phyloP scores from a whole-genome alignment of 2,113 vertebrate genomes.

The Ammodramus savannarum region DNA sequence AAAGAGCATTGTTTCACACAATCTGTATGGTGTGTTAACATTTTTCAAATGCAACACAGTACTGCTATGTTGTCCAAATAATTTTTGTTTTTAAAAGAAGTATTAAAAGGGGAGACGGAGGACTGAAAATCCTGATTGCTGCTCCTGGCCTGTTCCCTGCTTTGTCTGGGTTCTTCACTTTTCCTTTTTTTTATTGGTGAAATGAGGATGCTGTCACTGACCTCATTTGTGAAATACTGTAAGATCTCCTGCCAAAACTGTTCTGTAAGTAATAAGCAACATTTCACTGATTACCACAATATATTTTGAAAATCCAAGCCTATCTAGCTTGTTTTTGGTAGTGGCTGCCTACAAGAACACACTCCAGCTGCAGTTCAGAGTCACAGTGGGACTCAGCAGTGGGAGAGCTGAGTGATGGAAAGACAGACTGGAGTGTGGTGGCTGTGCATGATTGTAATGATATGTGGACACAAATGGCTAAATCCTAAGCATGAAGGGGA shows the following conservation, averaged over 20 bases:
- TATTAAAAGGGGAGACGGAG: not conserved
- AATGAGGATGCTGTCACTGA: not conserved
- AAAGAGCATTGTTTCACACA: not conserved
- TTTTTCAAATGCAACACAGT: not conserved
- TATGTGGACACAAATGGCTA: not conserved
- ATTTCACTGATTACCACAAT: not conserved
- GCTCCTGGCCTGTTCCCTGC: not conserved
- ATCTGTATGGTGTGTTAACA: not conserved
- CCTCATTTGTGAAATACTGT: not conserved
- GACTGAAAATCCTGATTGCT: not conserved
- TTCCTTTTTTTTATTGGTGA: not conserved
- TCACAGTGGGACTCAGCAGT: not conserved
- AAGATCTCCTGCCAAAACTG: not conserved
- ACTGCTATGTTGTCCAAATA: not conserved
- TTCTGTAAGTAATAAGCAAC: not conserved
- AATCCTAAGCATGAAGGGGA: not conserved
- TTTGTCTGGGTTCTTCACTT: not conserved
- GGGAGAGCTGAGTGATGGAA: not conserved
- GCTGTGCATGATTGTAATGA: rapidly evolving
- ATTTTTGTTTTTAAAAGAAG: not conserved
- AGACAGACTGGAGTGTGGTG: not conserved
- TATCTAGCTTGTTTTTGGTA: not conserved
- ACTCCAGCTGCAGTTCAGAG: not conserved
- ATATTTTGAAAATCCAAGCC: not conserved
- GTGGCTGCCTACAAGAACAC: not conserved